These are phyloP conservation scores for Adelphocoris suturalis DNA, from an alignment of 2,888 invertebrate species.

Conservation along the genomic window DNA sequence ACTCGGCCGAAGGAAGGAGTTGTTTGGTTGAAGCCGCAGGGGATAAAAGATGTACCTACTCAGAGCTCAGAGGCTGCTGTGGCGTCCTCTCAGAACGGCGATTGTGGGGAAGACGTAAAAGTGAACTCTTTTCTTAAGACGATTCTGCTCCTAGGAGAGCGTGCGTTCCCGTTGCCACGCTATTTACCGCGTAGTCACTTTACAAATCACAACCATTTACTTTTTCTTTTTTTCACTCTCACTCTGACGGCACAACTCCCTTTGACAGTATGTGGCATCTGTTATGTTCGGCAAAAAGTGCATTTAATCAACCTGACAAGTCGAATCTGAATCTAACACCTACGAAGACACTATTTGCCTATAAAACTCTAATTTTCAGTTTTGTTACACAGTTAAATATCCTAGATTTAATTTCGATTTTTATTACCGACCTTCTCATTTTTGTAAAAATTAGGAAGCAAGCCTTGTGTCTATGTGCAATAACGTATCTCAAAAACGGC, in stretches of 20 bases:
- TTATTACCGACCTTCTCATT: too few relatives aligned
- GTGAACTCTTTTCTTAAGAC: slow-evolving; percentile 54
- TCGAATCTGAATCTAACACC: not conserved
- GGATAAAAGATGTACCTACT: not conserved
- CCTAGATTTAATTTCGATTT: too few relatives aligned
- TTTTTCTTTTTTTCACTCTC: slow-evolving; percentile 67
- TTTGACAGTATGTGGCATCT: not conserved
- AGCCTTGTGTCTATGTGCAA: too few relatives aligned
- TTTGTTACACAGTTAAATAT: too few relatives aligned
- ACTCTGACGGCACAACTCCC: slow-evolving; percentile 35
- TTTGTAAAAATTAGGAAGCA: too few relatives aligned
- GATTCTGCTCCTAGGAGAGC: slow-evolving; percentile 63
- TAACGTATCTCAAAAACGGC: too few relatives aligned
- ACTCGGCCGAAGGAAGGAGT: not conserved
- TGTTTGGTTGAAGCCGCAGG: not conserved
- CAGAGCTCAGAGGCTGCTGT: not conserved
- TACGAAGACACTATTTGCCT: too few relatives aligned
- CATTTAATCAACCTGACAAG: not conserved
- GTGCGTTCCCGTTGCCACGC: slow-evolving; percentile 68
- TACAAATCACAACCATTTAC: slow-evolving; percentile 66
- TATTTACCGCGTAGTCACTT: slow-evolving; percentile 68
- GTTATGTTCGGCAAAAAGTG: not conserved
- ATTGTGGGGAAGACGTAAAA: slow-evolving; percentile 45
- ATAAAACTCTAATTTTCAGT: too few relatives aligned
- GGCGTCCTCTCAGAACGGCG: slow-evolving; percentile 5